Conservation (phyloP, 2,888 invertebrate genomes). For the Xanthorhoe designata region DNA sequence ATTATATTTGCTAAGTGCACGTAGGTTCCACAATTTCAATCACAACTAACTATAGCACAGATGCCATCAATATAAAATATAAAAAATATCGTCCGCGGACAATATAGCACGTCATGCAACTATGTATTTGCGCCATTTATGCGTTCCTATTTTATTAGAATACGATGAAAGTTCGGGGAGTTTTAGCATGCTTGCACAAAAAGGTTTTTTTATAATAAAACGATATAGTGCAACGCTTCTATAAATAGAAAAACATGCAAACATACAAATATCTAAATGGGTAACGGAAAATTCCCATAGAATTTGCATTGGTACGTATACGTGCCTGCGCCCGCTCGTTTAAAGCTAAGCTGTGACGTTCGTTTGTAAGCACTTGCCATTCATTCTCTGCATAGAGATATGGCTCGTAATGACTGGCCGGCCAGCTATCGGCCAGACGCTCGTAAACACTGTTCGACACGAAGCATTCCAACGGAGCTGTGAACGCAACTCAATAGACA, state of each 20-base stretch:
- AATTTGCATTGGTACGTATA: slow-evolving; percentile 52
- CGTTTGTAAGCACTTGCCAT: slow-evolving; percentile 77
- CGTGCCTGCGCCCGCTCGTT: slow-evolving; percentile 73
- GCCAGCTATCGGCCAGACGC: slow-evolving; percentile 77
- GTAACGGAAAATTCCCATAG: slow-evolving; percentile 40
- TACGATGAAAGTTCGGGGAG: too few relatives aligned
- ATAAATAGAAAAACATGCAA: not conserved
- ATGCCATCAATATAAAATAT: too few relatives aligned
- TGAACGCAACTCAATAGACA: slow-evolving; percentile 78
- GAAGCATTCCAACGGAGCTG: slow-evolving; percentile 72
- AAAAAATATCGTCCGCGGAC: too few relatives aligned
- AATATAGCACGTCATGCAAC: too few relatives aligned
- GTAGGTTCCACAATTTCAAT: too few relatives aligned
- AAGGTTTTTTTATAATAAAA: not conserved
- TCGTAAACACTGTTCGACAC: slow-evolving; percentile 80
- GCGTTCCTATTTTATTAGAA: too few relatives aligned
- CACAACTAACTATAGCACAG: too few relatives aligned
- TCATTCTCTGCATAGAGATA: slow-evolving; percentile 81
- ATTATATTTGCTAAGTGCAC: not conserved
- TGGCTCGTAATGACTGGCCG: slow-evolving; percentile 78
- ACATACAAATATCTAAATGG: slow-evolving; percentile 30
- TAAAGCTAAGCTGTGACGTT: slow-evolving; percentile 69
- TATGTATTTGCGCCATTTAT: too few relatives aligned
- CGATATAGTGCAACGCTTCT: not conserved
- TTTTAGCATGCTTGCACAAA: not conserved